Base-by-base conservation (phyloP, 2,888 invertebrate species). In the Idaea biselata region DNA sequence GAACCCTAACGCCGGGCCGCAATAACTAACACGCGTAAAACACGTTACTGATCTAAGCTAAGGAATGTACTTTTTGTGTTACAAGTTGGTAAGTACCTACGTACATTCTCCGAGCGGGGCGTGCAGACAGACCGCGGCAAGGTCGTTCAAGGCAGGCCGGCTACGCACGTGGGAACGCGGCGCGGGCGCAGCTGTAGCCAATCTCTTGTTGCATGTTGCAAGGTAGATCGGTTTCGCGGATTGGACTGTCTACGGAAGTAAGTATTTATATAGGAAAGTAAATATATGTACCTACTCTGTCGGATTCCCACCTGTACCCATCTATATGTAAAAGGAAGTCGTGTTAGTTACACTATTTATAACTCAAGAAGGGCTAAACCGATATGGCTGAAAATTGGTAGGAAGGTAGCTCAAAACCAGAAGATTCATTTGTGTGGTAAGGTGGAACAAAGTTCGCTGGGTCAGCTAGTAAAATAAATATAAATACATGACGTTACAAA, bases 111-210 rank as follows among this genome's bases (percentile, higher is more conserved):
- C 14, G 7, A 7, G 14, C 44, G 14, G 44, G 58, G 53, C 60
- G 53, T 78, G 81, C 78, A 79, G 77, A 79, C 67, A 77, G 68
- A 79, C 74, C 71, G 76, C 81, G 81, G 80, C 90, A 91, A 91
- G 91, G 91, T 81, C 91, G 90, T 84, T 86, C 89, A 91, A 91
- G 91, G 91, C 89, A 89, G 87, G 79, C 83, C 70, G 71, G 76
- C 68, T 76, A 70, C 68, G 84, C 88, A 89, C 89, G 88, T 88
- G 90, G 83, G 86, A 88, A 71, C 68, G 60, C 55, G n/a, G 60
- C 25, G 25, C 25, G 56, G 62, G 69, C 72, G 14, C 33, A 44
- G 44, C 44, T 44, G 44, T 44, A 8, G 44, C 44, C 14, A 8
- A 8, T 8, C 44, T 44, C 44, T 44, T 14, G 8, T 44, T 44